Evolutionary conservation across 2,888 invertebrate species (phyloP).

Genomic region (Autographa gamma): DNA sequence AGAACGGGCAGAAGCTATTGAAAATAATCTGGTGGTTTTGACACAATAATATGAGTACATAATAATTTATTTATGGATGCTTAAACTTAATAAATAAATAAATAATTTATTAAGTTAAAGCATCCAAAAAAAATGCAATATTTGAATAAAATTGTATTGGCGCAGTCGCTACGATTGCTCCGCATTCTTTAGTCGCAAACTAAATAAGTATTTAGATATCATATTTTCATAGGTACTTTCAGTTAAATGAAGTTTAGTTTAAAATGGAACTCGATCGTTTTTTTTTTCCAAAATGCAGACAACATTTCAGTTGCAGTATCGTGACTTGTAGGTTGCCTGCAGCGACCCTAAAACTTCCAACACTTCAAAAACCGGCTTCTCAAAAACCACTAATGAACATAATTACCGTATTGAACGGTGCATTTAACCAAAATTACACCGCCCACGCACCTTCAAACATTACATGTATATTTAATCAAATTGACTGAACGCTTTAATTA

Average conservation of each 20-base stretch:
- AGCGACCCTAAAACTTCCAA: not conserved
- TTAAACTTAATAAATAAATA: no score
- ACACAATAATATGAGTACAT: no score
- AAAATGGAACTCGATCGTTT: no score
- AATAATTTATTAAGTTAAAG: no score
- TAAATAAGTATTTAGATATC: no score
- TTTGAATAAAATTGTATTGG: conserved; percentile 14
- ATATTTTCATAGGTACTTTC: no score
- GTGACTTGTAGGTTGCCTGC: not conserved
- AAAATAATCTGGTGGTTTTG: no score
- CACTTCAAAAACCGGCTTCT: not conserved
- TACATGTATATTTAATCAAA: conserved; percentile 47
- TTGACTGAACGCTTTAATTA: conserved; percentile 56
- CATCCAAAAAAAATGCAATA: not conserved
- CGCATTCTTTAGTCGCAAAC: not conserved
- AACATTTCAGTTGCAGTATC: not conserved
- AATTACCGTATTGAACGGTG: conserved; percentile 36
- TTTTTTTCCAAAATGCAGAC: no score
- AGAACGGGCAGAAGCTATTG: no score
- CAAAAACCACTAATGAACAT: conserved; percentile 20
- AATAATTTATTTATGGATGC: no score
- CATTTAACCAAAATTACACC: conserved; percentile 37
- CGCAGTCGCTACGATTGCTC: not conserved
- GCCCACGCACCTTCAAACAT: conserved; percentile 37
- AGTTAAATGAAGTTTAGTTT: no score